Percentiles rank a stretch among this genome's conserved stretches.
Conservation (phyloP, 1,140 invertebrate genomes). For the Hylaeus anthracinus region DNA sequence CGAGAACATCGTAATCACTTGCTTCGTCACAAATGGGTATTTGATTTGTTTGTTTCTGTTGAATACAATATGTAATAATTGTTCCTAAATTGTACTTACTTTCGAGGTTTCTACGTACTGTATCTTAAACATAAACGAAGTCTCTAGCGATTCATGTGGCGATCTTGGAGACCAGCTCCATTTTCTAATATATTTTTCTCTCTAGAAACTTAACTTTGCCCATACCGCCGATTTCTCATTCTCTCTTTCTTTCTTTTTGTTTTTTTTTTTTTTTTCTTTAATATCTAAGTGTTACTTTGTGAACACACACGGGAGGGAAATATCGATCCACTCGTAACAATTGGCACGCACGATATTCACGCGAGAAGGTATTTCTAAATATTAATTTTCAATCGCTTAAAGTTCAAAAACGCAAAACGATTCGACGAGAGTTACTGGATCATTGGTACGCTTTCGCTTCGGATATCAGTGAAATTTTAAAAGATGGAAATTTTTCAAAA, state of each 20-base stretch:
- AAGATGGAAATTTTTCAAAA: background rate
- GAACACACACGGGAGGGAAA: constrained; percentile 47
- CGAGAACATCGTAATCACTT: background rate
- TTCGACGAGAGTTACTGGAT: too few species aligned
- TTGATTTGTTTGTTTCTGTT: constrained; percentile 3
- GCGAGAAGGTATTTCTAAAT: background rate
- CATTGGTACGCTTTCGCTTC: background rate
- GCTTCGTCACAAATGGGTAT: background rate
- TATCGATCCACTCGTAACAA: constrained; percentile 23
- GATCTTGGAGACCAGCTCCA: constrained; percentile 62
- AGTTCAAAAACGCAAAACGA: too few species aligned
- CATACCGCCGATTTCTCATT: background rate
- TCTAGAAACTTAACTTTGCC: constrained; percentile 32
- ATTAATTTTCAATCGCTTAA: too few species aligned
- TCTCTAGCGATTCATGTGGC: constrained; percentile 49
- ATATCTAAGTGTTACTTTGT: constrained; percentile 36
- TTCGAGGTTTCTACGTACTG: constrained; percentile 42
- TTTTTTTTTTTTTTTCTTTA: background rate
- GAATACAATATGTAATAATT: constrained; percentile 13
- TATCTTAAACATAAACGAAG: constrained; percentile 47
- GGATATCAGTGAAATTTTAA: background rate
- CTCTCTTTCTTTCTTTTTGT: background rate
- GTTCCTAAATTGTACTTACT: constrained; percentile 45
- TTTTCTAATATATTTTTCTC: constrained; percentile 26
- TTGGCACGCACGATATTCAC: too few species aligned